These are phyloP conservation scores for Antennarius maculatus DNA, from an alignment of 2,797 vertebrate genomes.

Conservation along the genomic window DNA sequence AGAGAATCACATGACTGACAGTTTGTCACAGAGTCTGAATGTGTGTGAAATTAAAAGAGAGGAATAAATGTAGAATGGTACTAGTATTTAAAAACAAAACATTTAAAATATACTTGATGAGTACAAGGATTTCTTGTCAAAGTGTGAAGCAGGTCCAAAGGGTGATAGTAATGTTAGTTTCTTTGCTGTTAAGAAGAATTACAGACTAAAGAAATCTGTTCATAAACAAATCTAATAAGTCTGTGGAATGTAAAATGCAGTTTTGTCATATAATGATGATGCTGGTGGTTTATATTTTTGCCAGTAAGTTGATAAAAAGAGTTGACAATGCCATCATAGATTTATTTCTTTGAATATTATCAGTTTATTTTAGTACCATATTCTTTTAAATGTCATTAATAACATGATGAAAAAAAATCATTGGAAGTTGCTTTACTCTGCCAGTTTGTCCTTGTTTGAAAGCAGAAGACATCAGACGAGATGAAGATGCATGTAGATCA, in stretches of 20 bases:
- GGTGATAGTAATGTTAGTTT: conserved; percentile 37
- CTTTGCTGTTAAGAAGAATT: conserved; percentile 25
- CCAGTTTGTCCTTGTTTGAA: conserved; percentile 52
- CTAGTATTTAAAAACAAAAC: conserved; percentile 19
- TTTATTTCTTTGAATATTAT: conserved; percentile 55
- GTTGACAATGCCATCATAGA: conserved; percentile 26
- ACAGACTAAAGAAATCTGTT: too few relatives aligned
- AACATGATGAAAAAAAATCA: conserved; percentile 10
- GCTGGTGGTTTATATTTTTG: conserved; percentile 42
- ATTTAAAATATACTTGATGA: not conserved
- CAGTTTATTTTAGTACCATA: conserved; percentile 78
- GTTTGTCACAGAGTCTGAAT: conserved; percentile 40
- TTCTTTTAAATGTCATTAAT: conserved; percentile 42
- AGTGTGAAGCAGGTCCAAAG: conserved; percentile 27
- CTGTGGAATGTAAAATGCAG: conserved; percentile 56
- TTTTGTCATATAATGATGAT: conserved; percentile 45
- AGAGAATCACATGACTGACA: conserved; percentile 55
- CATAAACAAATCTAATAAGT: conserved; percentile 26
- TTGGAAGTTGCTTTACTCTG: conserved; percentile 49
- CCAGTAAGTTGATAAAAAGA: conserved; percentile 46
- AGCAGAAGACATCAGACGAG: conserved; percentile 45
- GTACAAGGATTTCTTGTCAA: conserved; percentile 19
- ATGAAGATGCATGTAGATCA: conserved; percentile 73
- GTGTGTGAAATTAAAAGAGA: conserved; percentile 44
- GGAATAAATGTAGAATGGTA: conserved; percentile 25